Evolutionary conservation across 1,140 invertebrate species (phyloP).

Genomic region (Rhagoletis zephyria): DNA sequence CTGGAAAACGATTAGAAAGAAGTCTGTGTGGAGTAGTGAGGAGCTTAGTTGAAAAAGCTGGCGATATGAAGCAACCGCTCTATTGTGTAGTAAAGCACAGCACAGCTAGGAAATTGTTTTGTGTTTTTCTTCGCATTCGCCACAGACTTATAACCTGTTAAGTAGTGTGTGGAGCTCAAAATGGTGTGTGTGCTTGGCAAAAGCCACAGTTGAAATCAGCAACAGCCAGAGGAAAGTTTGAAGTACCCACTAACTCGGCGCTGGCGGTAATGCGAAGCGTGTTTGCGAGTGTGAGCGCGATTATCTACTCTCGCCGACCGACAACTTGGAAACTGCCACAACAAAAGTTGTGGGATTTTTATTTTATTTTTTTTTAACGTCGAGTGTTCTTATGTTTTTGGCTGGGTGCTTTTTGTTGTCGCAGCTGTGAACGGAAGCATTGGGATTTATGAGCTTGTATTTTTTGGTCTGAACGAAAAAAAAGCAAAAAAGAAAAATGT

Average conservation of each 20-base stretch:
- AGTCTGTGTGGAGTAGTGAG: neutral
- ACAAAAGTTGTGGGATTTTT: neutral
- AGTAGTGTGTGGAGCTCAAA: conserved; percentile 6
- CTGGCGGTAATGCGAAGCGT: neutral
- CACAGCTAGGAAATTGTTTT: neutral
- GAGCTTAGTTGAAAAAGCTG: neutral
- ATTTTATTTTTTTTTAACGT: neutral
- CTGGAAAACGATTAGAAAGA: neutral
- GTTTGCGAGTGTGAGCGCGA: neutral
- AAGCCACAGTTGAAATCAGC: conserved; percentile 48
- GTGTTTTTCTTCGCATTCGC: neutral
- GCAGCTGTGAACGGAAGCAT: conserved; percentile 39
- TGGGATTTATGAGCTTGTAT: conserved; percentile 47
- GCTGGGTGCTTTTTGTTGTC: neutral
- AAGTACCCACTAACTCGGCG: neutral
- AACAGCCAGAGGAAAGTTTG: conserved; percentile 13
- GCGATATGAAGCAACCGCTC: neutral
- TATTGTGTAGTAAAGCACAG: neutral
- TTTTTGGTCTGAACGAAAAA: neutral
- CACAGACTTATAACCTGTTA: neutral
- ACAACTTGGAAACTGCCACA: conserved; percentile 27
- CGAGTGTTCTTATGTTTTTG: neutral
- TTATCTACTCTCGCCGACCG: neutral
- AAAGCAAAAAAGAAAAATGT: neutral
- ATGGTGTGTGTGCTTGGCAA: conserved; percentile 41